A percentile compares a stretch with the other conserved stretches of the same genome.
These are phyloP conservation scores for Meloidogyne hapla DNA, from an alignment of 1,140 invertebrate genomes.

Conservation along the genomic window DNA sequence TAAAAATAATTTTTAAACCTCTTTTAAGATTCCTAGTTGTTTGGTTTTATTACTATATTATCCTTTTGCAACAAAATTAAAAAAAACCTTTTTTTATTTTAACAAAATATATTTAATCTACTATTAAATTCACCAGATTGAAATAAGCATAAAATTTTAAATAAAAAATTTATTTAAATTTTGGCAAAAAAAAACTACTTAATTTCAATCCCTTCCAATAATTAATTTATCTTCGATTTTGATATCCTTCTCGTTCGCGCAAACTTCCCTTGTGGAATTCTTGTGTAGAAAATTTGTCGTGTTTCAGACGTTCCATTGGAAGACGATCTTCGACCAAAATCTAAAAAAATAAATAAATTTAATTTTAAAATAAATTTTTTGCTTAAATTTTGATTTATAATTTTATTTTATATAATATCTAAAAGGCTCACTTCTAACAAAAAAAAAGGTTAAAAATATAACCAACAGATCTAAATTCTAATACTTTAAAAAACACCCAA, in stretches of 20 bases:
- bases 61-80: too few relatives aligned
- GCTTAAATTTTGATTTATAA: not conserved
- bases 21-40: too few relatives aligned
- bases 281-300: not conserved
- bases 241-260: not conserved
- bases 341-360: not conserved
- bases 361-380: not conserved
- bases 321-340: not conserved
- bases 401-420: too few relatives aligned
- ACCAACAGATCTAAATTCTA: too few relatives aligned
- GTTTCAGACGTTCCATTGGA: not conserved
- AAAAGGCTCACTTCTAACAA: too few relatives aligned
- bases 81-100: too few relatives aligned
- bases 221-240: not conserved
- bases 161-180: constrained; percentile 28
- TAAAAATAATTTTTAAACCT: too few relatives aligned
- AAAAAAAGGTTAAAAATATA: too few relatives aligned
- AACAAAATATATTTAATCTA: not conserved
- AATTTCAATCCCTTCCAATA: not conserved
- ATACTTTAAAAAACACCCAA: too few relatives aligned
- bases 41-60: too few relatives aligned
- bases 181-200: not conserved
- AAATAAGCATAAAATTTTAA: constrained; percentile 23
- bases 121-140: not conserved
- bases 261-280: not conserved